phyloP scores from a whole-genome alignment of 2,797 vertebrate species.

The Chaunax sp. region DNA sequence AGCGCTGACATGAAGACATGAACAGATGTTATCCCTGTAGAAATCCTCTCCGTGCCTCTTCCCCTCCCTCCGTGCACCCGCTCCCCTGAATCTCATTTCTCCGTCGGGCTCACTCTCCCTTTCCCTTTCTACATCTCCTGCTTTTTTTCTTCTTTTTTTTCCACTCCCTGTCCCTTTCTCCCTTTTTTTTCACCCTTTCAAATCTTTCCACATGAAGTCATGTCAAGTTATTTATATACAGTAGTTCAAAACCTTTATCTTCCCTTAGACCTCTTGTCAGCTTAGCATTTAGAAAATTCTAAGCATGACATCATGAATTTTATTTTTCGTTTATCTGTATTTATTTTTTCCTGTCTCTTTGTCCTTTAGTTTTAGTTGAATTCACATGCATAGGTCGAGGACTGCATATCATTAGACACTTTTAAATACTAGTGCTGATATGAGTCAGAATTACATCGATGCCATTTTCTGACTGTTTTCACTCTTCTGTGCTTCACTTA shows the following conservation, averaged over 20 bases:
- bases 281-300: background rate
- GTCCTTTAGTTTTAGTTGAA: too few species aligned
- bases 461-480: too few species aligned
- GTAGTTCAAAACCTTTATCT: background rate
- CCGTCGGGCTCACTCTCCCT: conserved; percentile 24
- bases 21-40: conserved; percentile 82
- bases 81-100: conserved; percentile 71
- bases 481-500: too few species aligned
- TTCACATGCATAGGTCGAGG: too few species aligned
- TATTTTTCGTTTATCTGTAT: too few species aligned
- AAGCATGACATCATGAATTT: background rate
- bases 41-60: conserved; percentile 45
- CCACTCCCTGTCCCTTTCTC: conserved; percentile 4
- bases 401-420: too few species aligned
- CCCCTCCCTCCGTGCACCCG: conserved; percentile 22
- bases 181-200: background rate
- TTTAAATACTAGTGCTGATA: too few species aligned
- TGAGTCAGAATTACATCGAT: too few species aligned
- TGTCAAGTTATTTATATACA: background rate
- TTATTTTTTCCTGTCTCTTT: too few species aligned
- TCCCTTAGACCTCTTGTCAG: background rate
- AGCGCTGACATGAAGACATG: conserved; percentile 63
- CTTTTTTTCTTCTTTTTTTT: conserved; percentile 10
- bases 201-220: background rate
- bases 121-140: background rate